A percentile compares a stretch with the other conserved stretches of the same genome.
These are phyloP conservation scores for Sinohyriopsis cumingii DNA, from an alignment of 2,888 invertebrate genomes.

Conservation along the genomic window DNA sequence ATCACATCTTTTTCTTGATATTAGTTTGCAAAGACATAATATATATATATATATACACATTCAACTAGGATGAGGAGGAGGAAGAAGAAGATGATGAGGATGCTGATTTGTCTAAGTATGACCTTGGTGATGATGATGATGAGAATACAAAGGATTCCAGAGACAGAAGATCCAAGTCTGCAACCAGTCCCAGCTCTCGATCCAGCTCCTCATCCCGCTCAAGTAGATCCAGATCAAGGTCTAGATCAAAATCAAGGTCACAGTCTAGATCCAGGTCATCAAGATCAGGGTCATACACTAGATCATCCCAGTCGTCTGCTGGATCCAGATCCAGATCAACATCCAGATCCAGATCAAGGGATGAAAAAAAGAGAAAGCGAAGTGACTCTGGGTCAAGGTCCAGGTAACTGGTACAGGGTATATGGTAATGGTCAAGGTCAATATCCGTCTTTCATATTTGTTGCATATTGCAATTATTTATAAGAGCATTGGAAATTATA, in stretches of 20 bases:
- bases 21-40: no score
- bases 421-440: no score
- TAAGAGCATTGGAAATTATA: no score
- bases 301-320: conserved; percentile 12
- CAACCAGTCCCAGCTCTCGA: conserved; percentile 37
- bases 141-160: conserved; percentile 15
- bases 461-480: no score
- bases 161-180: conserved; percentile 35
- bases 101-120: conserved; percentile 84
- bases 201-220: conserved; percentile 47
- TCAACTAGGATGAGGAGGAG: neutral
- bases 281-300: neutral
- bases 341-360: conserved; percentile 15
- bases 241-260: conserved; percentile 39
- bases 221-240: conserved; percentile 40
- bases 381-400: conserved; percentile 61
- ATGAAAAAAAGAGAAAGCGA: conserved; percentile 29
- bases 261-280: conserved; percentile 11
- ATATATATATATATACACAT: no score
- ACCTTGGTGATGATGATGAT: conserved; percentile 78
- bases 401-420: conserved; percentile 58
- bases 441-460: no score
- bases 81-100: conserved; percentile 73
- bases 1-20: no score
- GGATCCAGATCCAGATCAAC: conserved; percentile 36